Evolutionary conservation across 2,797 vertebrate genomes (phyloP).

Genomic region (Pachyuromys duprasi): DNA sequence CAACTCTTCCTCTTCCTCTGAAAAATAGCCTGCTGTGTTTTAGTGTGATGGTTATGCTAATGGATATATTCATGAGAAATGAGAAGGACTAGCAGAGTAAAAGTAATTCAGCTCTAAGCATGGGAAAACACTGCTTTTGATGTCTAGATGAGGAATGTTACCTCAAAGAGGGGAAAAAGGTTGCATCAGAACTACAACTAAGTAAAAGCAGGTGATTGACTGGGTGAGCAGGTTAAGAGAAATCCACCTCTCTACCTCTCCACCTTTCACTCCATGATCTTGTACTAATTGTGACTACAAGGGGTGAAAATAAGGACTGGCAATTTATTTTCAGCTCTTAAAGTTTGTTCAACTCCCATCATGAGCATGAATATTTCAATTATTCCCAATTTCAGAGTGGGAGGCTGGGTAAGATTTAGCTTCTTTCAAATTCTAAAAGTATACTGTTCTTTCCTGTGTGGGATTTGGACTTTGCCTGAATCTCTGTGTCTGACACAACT

Average conservation of each 20-base stretch:
- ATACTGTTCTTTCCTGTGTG: not conserved
- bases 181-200: not conserved
- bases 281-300: constrained; percentile 44
- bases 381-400: constrained; percentile 45
- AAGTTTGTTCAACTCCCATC: constrained; percentile 49
- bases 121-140: not conserved
- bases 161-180: not conserved
- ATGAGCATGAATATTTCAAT: constrained; percentile 67
- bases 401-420: constrained; percentile 14
- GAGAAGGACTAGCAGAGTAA: not conserved
- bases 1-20: not conserved
- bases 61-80: not conserved
- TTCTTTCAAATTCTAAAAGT: constrained; percentile 36
- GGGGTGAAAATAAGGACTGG: constrained; percentile 55
- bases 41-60: not conserved
- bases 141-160: not conserved
- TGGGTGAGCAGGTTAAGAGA: constrained; percentile 75
- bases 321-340: constrained; percentile 72
- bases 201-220: constrained; percentile 55
- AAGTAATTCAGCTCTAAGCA: not conserved
- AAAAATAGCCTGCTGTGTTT: not conserved
- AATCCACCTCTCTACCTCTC: not conserved
- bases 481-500: constrained; percentile 58
- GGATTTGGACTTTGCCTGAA: constrained; percentile 42
- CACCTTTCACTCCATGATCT: not conserved